Evolutionary conservation across 2,113 vertebrate species (phyloP).

Genomic region (Calcarius ornatus): DNA sequence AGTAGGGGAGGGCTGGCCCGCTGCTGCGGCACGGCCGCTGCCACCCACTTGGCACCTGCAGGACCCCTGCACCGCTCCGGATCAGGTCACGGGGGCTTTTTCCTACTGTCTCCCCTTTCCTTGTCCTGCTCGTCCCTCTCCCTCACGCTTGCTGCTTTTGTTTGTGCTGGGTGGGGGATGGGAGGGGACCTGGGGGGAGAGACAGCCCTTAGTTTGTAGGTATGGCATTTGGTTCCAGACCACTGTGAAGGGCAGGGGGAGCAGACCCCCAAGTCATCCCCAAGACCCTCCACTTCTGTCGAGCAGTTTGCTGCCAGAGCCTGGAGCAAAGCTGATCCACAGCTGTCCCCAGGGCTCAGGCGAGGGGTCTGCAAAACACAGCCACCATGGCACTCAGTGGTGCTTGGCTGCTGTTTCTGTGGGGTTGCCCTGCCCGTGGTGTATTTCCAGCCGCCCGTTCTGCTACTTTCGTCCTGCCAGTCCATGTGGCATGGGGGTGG

Average conservation of each 20-base stretch:
- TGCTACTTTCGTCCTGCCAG: not conserved
- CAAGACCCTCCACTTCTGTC: not conserved
- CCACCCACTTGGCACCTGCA: not conserved
- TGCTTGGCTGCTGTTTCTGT: not conserved
- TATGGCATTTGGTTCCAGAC: not conserved
- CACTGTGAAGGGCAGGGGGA: not conserved
- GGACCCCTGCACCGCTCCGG: conserved; percentile 8
- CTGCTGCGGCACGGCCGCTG: not conserved
- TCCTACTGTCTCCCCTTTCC: not conserved
- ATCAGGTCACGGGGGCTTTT: conserved; percentile 72
- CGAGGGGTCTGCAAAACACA: accelerated
- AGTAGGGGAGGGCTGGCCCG: conserved; percentile 22
- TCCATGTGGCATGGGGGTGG: too few species aligned
- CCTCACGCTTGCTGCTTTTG: not conserved
- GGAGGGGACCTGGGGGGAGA: not conserved
- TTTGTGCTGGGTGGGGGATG: not conserved
- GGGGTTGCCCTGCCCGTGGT: not conserved
- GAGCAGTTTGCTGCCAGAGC: not conserved
- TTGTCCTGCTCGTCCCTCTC: not conserved
- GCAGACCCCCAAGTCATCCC: not conserved
- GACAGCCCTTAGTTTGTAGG: not conserved
- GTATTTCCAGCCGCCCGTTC: not conserved
- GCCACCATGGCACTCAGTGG: accelerated
- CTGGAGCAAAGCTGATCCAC: not conserved
- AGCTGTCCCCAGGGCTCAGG: not conserved